A percentile compares a stretch with the other conserved stretches of the same genome.
phyloP scores from a whole-genome alignment of 92 coral and sea anemone genomes.

The Diadumene lineata region DNA sequence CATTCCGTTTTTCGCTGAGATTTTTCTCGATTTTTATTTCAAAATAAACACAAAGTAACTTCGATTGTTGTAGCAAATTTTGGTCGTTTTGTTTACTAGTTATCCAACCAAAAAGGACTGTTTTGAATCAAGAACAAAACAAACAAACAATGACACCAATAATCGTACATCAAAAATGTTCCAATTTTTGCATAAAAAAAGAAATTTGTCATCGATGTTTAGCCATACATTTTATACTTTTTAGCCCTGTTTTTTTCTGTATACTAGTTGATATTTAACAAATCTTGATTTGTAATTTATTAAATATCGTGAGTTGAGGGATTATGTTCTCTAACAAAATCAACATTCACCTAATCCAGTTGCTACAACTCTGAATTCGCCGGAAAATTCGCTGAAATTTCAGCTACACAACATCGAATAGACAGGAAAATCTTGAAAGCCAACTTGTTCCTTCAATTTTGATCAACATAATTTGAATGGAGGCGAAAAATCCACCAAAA shows the following conservation, averaged over 20 bases:
- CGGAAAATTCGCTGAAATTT: neutral
- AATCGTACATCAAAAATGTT: neutral
- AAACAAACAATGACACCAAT: conserved; percentile 5
- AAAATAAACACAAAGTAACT: neutral
- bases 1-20: too few relatives aligned
- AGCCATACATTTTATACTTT: neutral
- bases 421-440: neutral
- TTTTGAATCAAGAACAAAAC: conserved; percentile 8
- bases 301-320: neutral
- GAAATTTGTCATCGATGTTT: neutral
- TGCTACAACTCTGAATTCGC: neutral
- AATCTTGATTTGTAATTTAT: neutral
- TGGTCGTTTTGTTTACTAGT: neutral
- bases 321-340: neutral
- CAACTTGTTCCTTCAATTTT: neutral
- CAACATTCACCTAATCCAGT: neutral
- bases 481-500: too few relatives aligned
- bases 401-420: neutral
- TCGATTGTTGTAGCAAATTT: neutral
- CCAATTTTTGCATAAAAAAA: conserved; percentile 9
- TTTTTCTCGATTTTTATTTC: too few relatives aligned
- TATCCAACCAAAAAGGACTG: conserved; percentile 8
- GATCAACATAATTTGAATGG: too few relatives aligned
- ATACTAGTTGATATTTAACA: neutral
- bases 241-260: neutral